Evolutionary conservation across 1,140 invertebrate species (phyloP).

Genomic region (Ceratina japonica): DNA sequence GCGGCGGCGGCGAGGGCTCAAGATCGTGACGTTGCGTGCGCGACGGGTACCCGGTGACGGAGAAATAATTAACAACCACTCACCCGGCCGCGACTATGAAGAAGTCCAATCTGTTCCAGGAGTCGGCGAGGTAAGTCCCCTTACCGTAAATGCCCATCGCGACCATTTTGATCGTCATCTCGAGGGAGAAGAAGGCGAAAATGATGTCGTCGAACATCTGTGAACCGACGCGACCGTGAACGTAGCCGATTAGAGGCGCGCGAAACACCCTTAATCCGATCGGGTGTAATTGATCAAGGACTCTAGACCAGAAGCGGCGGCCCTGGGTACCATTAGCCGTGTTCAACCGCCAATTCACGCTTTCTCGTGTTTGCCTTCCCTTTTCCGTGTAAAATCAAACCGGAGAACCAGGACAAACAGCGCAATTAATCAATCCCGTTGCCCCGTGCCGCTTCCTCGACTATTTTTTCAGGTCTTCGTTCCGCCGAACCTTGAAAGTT

Average conservation of each 20-base stretch:
- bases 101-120: conserved; percentile 98
- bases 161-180: conserved; percentile 98
- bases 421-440: conserved; percentile 30
- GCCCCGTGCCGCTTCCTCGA: background rate
- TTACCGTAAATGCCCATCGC: conserved; percentile 99
- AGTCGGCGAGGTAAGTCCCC: conserved; percentile 96
- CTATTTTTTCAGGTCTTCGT: background rate
- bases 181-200: conserved; percentile 97
- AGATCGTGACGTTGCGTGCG: background rate
- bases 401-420: conserved; percentile 14
- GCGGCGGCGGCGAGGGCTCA: background rate
- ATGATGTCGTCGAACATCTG: conserved; percentile 99
- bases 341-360: background rate
- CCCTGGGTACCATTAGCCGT: conserved; percentile 41
- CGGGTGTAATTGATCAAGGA: conserved; percentile 48
- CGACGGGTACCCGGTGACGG: background rate
- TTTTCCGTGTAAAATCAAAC: conserved; percentile 11
- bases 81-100: conserved; percentile 99
- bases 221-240: conserved; percentile 65
- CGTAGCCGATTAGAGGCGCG: conserved; percentile 2
- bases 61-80: conserved; percentile 68
- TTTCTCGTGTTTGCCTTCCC: conserved; percentile 29
- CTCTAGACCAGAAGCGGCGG: conserved; percentile 19
- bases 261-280: conserved; percentile 23
- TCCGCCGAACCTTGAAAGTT: background rate